Conservation (phyloP, 2,113 vertebrate species). For the Myanophis thanlyinensis region DNA sequence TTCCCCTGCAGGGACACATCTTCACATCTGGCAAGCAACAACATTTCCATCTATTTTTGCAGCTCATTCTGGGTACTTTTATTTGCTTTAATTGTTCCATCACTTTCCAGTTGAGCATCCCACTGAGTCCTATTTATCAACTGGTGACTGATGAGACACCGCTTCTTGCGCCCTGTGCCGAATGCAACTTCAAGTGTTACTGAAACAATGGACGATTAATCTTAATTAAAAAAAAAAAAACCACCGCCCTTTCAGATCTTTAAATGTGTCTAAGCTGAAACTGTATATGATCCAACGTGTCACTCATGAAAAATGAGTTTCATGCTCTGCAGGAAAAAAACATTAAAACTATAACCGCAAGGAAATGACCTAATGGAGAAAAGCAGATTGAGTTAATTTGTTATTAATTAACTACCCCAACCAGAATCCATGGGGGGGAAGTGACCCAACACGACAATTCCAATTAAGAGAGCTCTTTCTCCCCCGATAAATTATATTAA, state of each 20-base stretch:
- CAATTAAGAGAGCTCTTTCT: slow-evolving; percentile 38
- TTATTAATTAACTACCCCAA: slow-evolving; percentile 57
- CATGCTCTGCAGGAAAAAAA: slow-evolving; percentile 51
- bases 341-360: slow-evolving; percentile 54
- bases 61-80: not conserved
- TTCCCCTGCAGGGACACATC: not conserved
- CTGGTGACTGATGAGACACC: not conserved
- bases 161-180: not conserved
- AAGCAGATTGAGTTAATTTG: slow-evolving; percentile 55
- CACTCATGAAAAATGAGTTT: slow-evolving; percentile 52
- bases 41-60: not conserved
- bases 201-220: not conserved
- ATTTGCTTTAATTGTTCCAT: not conserved
- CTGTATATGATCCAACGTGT: slow-evolving; percentile 24
- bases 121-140: not conserved
- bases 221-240: slow-evolving; percentile 3
- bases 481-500: slow-evolving; percentile 38
- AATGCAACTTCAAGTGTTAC: not conserved
- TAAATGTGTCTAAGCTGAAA: not conserved
- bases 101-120: not conserved
- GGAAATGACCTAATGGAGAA: slow-evolving; percentile 61
- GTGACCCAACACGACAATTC: slow-evolving; percentile 37
- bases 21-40: not conserved
- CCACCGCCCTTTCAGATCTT: not conserved
- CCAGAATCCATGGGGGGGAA: slow-evolving; percentile 41